These are phyloP conservation scores for Zaprionus gabonicus DNA, from an alignment of 1,140 invertebrate species.

Conservation along the genomic window DNA sequence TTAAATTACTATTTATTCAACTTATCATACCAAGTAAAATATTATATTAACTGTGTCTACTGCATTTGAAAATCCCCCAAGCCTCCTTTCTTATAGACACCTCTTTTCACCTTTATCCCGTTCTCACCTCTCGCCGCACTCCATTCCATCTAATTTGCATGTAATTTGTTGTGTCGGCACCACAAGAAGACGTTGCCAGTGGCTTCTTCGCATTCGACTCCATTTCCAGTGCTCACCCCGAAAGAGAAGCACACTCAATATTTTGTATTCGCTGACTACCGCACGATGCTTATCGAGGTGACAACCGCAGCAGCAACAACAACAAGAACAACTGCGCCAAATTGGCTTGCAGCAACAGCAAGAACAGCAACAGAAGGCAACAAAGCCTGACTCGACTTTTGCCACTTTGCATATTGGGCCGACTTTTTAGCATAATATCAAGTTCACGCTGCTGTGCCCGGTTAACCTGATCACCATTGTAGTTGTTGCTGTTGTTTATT, in stretches of 20 bases:
- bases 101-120: neutral
- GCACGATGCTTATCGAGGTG: conserved; percentile 70
- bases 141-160: conserved; percentile 59
- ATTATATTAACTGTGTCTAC: too few relatives aligned
- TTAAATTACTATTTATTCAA: too few relatives aligned
- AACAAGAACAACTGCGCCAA: conserved; percentile 53
- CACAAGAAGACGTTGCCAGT: conserved; percentile 22
- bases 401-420: conserved; percentile 68
- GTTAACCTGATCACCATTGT: conserved; percentile 62
- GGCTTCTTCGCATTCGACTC: conserved; percentile 23
- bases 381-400: conserved; percentile 32
- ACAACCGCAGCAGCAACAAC: conserved; percentile 50
- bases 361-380: neutral
- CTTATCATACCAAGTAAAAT: too few relatives aligned
- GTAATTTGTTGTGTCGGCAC: conserved; percentile 67
- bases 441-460: conserved; percentile 43
- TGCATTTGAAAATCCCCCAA: too few relatives aligned
- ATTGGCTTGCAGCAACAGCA: conserved; percentile 49
- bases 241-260: conserved; percentile 61
- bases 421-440: conserved; percentile 54
- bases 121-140: neutral
- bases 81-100: too few relatives aligned
- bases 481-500: conserved; percentile 24
- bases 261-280: conserved; percentile 40
- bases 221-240: conserved; percentile 34